Base-by-base conservation (phyloP, 2,797 vertebrate genomes). In the Pantherophis vulpinus region DNA sequence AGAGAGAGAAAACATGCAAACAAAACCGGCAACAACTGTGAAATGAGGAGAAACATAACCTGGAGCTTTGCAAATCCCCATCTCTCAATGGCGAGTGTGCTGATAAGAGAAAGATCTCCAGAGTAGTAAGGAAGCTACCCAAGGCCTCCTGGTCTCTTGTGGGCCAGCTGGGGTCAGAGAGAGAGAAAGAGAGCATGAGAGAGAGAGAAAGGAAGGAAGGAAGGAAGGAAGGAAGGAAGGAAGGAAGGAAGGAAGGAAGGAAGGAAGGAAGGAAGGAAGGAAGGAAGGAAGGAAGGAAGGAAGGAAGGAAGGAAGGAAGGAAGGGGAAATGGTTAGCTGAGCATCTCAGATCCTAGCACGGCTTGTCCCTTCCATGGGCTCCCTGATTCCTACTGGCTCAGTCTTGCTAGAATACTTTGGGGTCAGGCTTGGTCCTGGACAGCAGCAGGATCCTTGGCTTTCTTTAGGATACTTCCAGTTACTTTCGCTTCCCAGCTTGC, bases 41-140 rank as follows among this genome's bases (percentile, higher is more conserved):
- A 98, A 98, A 99, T 98, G 97, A 98, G 96, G 98, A 98, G 98
- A 96, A 95, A 96, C 98, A 98, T 98, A 99, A 99, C 98, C 98
- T 98, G 99, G 99, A 99, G 98, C 98, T 98, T 98, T 97, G 98
- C 98, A 99, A 99, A 99, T 97, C 96, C 97, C 97, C 97, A 54
- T 16, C 94, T 95, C 96, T 4, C 58, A 7, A 92, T 91, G 90
- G 86, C 91, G 12, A 18, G 63, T n/a, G 59, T 12, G 37, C 14
- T 14, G 13, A 63, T 29, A 29, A 16, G 59, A 16, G 61, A 10
- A 55, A 70, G 95, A 20, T 12, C 37, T 23, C 37, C 9, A 27
- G 56, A n/a, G 58, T 4, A 14, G 58, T 23, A 9, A 42, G 70
- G 70, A 11, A 18, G 18, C 74, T 23, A 47, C 5, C 29, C 16